These are phyloP conservation scores for Darevskia nairensis DNA, from an alignment of 2,797 vertebrate species.

Conservation along the genomic window DNA sequence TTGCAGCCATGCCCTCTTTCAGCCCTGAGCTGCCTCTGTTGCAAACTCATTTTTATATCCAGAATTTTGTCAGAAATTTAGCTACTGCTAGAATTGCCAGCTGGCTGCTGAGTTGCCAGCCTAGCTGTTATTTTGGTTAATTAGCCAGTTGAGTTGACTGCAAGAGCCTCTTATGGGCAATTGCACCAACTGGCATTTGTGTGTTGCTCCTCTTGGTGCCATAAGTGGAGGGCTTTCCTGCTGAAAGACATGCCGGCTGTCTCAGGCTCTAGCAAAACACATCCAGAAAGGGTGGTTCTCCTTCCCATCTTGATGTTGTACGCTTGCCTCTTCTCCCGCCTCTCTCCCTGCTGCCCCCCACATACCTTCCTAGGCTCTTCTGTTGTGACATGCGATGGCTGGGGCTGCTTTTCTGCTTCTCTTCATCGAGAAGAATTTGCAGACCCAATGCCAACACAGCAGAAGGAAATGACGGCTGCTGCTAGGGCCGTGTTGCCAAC, in stretches of 20 bases:
- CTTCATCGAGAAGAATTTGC: not conserved
- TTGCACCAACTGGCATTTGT: constrained; percentile 27
- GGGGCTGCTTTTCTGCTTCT: not conserved
- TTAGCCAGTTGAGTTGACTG: constrained; percentile 24
- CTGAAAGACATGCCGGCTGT: not conserved
- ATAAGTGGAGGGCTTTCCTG: not conserved
- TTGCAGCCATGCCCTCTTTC: not conserved
- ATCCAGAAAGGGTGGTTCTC: not conserved
- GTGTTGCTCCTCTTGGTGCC: constrained; percentile 19
- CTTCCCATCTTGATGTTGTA: not conserved
- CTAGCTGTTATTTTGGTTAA: constrained; percentile 38
- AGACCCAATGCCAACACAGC: constrained; percentile 3
- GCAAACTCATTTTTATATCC: not conserved
- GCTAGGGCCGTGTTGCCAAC: not conserved
- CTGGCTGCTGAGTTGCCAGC: not conserved
- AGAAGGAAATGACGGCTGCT: constrained; percentile 25
- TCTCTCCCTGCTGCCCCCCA: not conserved
- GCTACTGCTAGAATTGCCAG: constrained; percentile 1
- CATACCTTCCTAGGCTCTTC: not conserved
- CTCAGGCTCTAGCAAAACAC: not conserved
- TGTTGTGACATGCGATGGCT: not conserved
- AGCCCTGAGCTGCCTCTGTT: not conserved
- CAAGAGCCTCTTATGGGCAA: constrained; percentile 33
- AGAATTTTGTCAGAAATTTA: constrained; percentile 11
- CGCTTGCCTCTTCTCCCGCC: not conserved